phyloP scores from a whole-genome alignment of 2,888 invertebrate species.

The Drosophila cognata region DNA sequence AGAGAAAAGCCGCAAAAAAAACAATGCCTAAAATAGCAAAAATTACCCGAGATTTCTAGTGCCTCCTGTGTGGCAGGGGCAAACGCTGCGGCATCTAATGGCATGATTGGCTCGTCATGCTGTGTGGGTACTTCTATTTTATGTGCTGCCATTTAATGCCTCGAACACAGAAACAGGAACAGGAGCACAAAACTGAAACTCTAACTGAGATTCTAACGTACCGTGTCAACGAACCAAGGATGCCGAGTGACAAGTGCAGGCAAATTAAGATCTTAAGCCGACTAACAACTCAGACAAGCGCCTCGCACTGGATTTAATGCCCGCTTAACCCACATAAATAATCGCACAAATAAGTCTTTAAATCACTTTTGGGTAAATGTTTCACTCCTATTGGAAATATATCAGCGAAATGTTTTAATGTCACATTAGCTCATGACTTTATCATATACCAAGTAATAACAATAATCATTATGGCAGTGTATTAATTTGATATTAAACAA shows the following conservation, averaged over 20 bases:
- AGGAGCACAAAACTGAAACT: conserved; percentile 18
- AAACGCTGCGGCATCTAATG: conserved; percentile 29
- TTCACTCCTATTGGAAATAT: background rate
- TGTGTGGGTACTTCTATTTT: conserved; percentile 45
- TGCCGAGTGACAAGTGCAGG: conserved; percentile 28
- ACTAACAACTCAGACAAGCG: conserved; percentile 34
- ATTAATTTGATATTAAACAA: no score
- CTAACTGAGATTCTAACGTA: conserved; percentile 1
- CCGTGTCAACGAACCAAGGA: conserved; percentile 1
- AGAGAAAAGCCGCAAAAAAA: conserved; percentile 13
- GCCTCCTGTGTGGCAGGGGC: conserved; percentile 4
- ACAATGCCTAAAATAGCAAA: conserved; percentile 30
- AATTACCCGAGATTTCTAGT: conserved; percentile 38
- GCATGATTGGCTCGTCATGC: conserved; percentile 45
- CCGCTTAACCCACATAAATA: conserved; percentile 38
- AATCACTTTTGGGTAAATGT: background rate
- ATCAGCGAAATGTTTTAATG: background rate
- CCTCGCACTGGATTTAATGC: conserved; percentile 36
- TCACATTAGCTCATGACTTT: no score
- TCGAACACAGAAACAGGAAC: background rate
- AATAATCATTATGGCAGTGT: background rate
- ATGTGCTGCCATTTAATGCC: conserved; percentile 57
- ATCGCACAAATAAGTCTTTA: conserved; percentile 24
- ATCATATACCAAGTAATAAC: no score
- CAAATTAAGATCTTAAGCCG: conserved; percentile 51